phyloP scores from a whole-genome alignment of 2,113 vertebrate species.

The Salvator merianae region DNA sequence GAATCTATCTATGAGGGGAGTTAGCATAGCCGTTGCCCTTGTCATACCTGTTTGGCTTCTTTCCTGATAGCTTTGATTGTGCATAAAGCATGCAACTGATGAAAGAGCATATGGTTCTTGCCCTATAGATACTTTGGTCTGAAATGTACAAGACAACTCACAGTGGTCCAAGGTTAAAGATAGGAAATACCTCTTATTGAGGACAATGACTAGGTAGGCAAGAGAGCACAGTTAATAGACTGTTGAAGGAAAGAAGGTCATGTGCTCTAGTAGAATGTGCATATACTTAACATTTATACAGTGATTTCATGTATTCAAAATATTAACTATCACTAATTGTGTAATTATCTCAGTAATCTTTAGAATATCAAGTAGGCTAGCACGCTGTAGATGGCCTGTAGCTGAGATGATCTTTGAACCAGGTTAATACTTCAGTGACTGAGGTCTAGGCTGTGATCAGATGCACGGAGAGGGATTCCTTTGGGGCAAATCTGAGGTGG shows the following conservation, averaged over 20 bases:
- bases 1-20: constrained; percentile 34
- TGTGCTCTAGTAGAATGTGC: no score
- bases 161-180: neutral
- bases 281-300: neutral
- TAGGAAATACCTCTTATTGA: neutral
- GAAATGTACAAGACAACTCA: neutral
- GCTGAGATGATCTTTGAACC: neutral
- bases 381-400: neutral
- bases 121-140: neutral
- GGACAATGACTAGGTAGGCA: neutral
- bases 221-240: neutral
- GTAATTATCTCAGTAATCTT: neutral
- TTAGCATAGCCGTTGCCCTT: constrained; percentile 38
- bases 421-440: no score
- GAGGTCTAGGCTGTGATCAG: no score
- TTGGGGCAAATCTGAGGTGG: no score
- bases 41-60: constrained; percentile 56
- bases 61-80: neutral
- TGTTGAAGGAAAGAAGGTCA: neutral
- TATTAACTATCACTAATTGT: neutral
- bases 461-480: no score
- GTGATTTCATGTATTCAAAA: neutral
- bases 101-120: constrained; percentile 27
- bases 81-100: neutral
- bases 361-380: neutral